Evolutionary conservation across 2,888 invertebrate genomes (phyloP), one percentile per base, ranked within the genome.

Genomic region (Drosophila vallismaia): DNA sequence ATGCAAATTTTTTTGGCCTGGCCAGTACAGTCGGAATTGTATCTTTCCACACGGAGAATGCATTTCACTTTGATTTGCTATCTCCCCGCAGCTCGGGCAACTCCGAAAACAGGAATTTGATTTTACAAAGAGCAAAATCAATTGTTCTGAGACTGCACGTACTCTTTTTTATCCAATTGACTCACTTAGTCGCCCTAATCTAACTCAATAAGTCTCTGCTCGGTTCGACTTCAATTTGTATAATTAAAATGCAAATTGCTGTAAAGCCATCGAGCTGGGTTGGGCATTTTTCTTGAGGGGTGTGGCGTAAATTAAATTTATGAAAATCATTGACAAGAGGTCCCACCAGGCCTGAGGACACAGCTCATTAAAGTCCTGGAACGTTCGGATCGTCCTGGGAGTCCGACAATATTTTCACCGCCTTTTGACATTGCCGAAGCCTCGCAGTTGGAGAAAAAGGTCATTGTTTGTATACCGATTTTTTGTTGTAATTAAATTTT

Each of bases 181-280:
- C 58, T 68, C 67, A 67, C 58, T 42, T 51, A 51, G 33, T 68
- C 46, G 36, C 28, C 26, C n/a, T 58, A 52, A 58, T 52, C 68
- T 68, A 40, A 58, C 48, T 40, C 68, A 56, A 66, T 56, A 50
- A 38, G 45, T 48, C 48, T 59, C 50, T 51, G 40, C 26, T 14
- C 54, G 54, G 44, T 59, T 68, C 58, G 57, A 67, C 70, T 73
- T 68, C 74, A 75, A 80, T 78, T 80, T 77, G 64, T 77, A 54
- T 78, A 80, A 78, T 78, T 80, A 77, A 78, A 80, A 77, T 59
- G 77, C 59, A 77, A 76, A 77, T 77, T 75, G 57, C 69, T 77
- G 72, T 63, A 57, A 68, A 71, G 53, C 52, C 71, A 75, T 71
- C 54, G 50, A 50, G 56, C 74, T 29, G 42, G 53, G 51, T 60